Conservation (phyloP, 2,797 vertebrate species). For the Podarcis lilfordi region DNA sequence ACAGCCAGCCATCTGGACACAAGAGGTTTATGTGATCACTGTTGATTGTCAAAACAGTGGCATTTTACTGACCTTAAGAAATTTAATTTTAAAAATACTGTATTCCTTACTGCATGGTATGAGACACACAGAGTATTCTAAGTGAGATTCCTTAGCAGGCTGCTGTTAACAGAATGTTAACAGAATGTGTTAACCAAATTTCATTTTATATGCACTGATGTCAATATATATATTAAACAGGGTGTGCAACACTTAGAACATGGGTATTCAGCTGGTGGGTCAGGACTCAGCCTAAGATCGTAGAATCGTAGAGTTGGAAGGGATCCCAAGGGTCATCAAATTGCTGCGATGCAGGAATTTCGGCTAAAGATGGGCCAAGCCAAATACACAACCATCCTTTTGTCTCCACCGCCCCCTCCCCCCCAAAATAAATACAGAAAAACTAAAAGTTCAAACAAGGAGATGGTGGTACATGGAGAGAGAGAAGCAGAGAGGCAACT, state of each 20-base stretch:
- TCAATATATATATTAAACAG: conserved; percentile 35
- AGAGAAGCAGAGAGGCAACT: too few species aligned
- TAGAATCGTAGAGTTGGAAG: too few species aligned
- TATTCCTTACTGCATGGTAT: conserved; percentile 56
- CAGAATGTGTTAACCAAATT: conserved; percentile 22
- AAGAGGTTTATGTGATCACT: conserved; percentile 69
- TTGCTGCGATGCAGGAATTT: too few species aligned
- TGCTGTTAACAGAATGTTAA: conserved; percentile 46
- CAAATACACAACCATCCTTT: neutral
- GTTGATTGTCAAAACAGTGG: conserved; percentile 67
- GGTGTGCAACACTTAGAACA: neutral
- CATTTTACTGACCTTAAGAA: conserved; percentile 75
- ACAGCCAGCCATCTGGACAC: conserved; percentile 70
- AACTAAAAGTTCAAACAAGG: neutral
- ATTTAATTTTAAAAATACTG: conserved; percentile 72
- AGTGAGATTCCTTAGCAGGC: conserved; percentile 44
- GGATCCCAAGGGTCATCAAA: too few species aligned
- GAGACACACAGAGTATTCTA: conserved; percentile 61
- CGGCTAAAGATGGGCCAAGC: too few species aligned
- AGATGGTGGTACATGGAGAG: neutral
- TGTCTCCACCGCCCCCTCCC: neutral
- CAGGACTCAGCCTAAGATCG: neutral
- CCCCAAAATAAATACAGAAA: neutral
- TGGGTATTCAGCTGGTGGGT: neutral
- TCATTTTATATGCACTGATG: conserved; percentile 14